phyloP scores from a whole-genome alignment of 2,113 vertebrate genomes.

The Aythya baeri region DNA sequence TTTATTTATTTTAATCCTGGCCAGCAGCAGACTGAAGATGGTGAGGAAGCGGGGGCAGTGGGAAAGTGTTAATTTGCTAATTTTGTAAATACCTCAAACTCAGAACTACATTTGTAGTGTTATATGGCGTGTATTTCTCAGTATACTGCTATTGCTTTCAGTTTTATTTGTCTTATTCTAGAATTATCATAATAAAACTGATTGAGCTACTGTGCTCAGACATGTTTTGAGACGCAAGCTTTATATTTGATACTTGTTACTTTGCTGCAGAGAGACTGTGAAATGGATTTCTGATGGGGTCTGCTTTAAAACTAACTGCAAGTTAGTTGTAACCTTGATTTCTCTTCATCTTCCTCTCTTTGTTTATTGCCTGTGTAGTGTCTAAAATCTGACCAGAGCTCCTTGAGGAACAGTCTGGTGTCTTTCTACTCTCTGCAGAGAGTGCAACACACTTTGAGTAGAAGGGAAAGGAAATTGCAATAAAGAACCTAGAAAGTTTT shows the following conservation, averaged over 20 bases:
- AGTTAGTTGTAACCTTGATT: neutral
- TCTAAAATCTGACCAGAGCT: neutral
- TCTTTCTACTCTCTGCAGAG: neutral
- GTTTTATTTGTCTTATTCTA: neutral
- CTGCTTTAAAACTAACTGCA: neutral
- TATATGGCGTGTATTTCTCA: neutral
- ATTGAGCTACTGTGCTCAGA: neutral
- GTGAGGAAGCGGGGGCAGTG: neutral
- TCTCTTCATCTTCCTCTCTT: neutral
- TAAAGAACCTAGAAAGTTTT: neutral
- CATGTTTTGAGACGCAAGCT: neutral
- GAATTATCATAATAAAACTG: neutral
- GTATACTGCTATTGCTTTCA: neutral
- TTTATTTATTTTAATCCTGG: neutral
- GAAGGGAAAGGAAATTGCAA: neutral
- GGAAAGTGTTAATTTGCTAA: neutral
- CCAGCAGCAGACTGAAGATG: neutral
- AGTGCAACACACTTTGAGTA: neutral
- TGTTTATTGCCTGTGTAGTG: neutral
- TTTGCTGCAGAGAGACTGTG: neutral
- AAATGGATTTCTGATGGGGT: neutral
- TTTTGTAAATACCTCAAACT: neutral
- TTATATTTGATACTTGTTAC: neutral
- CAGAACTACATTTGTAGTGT: neutral
- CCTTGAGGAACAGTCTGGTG: neutral